A percentile compares a stretch with the other conserved stretches of the same genome.
phyloP scores from a whole-genome alignment of 2,113 vertebrate genomes.

The Saguinus midas region DNA sequence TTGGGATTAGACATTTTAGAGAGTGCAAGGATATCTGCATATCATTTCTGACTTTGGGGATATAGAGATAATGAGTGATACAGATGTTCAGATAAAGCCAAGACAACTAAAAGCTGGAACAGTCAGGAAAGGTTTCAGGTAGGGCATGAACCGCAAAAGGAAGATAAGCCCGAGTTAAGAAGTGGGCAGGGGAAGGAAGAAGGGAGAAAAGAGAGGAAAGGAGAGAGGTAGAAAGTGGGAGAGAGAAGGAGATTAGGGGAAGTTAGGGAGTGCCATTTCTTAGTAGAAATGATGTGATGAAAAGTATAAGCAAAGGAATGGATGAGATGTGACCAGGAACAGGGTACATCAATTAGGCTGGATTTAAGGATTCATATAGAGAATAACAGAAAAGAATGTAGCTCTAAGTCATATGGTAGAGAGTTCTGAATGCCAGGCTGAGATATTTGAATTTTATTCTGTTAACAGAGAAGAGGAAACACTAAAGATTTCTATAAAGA shows the following conservation, averaged over 20 bases:
- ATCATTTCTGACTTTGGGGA: slow-evolving; percentile 42
- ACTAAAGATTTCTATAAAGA: not conserved
- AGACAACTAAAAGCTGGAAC: not conserved
- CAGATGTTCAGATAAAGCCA: not conserved
- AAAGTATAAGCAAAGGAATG: slow-evolving; percentile 25
- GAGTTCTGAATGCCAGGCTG: slow-evolving; percentile 7
- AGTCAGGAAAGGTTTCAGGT: slow-evolving; percentile 1
- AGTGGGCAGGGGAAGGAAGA: not conserved
- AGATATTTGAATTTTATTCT: slow-evolving; percentile 15
- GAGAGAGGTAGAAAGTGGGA: not conserved
- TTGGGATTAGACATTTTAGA: not conserved
- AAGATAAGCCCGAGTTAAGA: not conserved
- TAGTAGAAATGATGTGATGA: not conserved
- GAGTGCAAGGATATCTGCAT: not conserved
- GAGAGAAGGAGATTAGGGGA: not conserved
- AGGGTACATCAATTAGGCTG: not conserved
- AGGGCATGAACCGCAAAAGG: not conserved
- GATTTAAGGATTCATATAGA: not conserved
- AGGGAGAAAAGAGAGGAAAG: not conserved
- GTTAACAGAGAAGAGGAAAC: not conserved
- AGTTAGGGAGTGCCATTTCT: not conserved
- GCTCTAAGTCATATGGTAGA: not conserved
- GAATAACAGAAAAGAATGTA: not conserved
- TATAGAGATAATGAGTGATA: not conserved
- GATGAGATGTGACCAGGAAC: not conserved